phyloP scores from a whole-genome alignment of 1,140 invertebrate genomes.

The Drosophila pruinosa region DNA sequence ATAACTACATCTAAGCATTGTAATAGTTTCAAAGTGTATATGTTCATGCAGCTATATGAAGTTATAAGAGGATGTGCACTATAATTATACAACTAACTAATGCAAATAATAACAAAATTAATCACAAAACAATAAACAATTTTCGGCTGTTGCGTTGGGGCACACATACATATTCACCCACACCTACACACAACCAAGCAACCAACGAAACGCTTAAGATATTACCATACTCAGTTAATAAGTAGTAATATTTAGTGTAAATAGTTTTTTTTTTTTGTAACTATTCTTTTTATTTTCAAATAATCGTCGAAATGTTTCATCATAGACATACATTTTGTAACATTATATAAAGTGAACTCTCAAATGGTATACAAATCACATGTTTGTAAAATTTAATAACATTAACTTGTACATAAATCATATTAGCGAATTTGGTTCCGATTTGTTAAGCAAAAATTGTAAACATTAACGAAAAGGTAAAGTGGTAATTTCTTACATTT shows the following conservation, averaged over 20 bases:
- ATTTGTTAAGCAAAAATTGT: constrained; percentile 2
- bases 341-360: neutral
- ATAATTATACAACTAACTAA: neutral
- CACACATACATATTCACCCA: neutral
- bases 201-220: constrained; percentile 67
- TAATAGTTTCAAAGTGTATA: neutral
- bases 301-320: neutral
- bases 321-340: constrained; percentile 2
- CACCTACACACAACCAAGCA: constrained; percentile 14
- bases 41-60: neutral
- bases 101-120: neutral
- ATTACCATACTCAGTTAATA: constrained; percentile 76
- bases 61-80: constrained; percentile 1
- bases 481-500: constrained; percentile 8
- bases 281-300: constrained; percentile 42
- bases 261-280: constrained; percentile 63
- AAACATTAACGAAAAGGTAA: neutral
- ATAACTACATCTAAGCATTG: constrained; percentile 1
- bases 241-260: constrained; percentile 64
- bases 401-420: constrained; percentile 28
- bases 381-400: neutral
- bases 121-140: neutral
- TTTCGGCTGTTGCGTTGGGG: constrained; percentile 25
- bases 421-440: constrained; percentile 4
- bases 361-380: neutral